These are phyloP conservation scores for Cherax destructor DNA, from an alignment of 1,140 invertebrate species.

Conservation along the genomic window DNA sequence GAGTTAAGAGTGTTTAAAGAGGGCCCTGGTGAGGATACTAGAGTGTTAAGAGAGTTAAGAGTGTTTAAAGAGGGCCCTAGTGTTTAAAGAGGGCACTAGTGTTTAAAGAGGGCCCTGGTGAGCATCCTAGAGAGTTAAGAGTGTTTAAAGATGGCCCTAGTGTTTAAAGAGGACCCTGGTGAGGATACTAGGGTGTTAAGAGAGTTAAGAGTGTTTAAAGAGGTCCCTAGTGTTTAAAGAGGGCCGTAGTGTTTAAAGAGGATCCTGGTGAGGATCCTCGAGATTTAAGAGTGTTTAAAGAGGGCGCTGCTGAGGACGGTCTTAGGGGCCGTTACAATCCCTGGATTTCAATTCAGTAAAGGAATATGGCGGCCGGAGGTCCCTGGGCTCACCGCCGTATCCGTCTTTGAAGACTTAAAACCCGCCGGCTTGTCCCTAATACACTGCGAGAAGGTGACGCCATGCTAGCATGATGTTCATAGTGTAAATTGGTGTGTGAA, in stretches of 20 bases:
- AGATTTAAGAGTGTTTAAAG: not conserved
- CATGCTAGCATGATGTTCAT: not conserved
- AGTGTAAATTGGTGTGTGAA: not conserved
- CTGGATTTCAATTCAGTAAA: not conserved
- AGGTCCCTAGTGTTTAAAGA: no score
- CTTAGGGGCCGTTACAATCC: not conserved
- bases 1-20: no score
- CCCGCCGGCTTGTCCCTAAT: not conserved
- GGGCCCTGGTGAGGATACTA: no score
- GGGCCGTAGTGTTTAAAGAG: not conserved
- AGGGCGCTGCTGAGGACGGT: not conserved
- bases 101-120: no score
- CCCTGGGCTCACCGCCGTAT: not conserved
- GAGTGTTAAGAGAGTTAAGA: no score
- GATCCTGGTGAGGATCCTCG: not conserved
- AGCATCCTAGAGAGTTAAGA: no score
- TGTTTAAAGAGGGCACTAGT: no score
- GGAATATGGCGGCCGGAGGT: constrained; percentile 10
- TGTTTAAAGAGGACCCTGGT: no score
- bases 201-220: no score
- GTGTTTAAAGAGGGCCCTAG: no score
- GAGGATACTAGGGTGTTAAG: no score
- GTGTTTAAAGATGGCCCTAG: no score
- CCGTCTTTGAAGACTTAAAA: constrained; percentile 15
- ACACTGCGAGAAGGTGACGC: not conserved